Base-by-base conservation (phyloP, 2,797 vertebrate species). In the Acrocephalus scirpaceus region DNA sequence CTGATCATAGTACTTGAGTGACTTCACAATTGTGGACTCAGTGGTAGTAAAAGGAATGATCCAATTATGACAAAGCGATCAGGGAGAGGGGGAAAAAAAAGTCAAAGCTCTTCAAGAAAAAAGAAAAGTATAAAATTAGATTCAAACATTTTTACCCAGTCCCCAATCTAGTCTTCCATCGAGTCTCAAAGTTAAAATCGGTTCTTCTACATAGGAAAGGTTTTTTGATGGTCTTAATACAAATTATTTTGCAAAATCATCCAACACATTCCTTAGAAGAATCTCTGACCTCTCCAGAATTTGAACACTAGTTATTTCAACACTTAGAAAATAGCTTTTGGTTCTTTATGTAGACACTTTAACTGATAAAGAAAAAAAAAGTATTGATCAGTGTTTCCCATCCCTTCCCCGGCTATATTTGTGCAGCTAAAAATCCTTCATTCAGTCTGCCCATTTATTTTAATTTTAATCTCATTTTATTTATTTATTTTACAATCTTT, bases 351-450 rank as follows among this genome's bases (percentile, higher is more conserved):
- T 93, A 96, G 96, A 94, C 87, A 93, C 75, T 98, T 97, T 90
- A 98, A 97, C 94, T 94, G 97, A 97, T 80, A 96, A 95, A 97
- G 71, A 96, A 36, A 90, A 91, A 90, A 96, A 95, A 81, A 91
- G 89, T 96, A 89, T 86, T 97, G 97, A 97, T 98, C 96, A 95
- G 97, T 95, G 97, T 95, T 97, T 97, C 97, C 90, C 97, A 97
- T 97, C 97, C 98, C 97, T 97, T 97, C 88, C 98, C 97, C 95
- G 96, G 92, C 96, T 97, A 91, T 95, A 87, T 93, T 92, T 97
- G 97, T 97, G 97, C 97, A 96, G 96, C 97, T 98, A 98, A 97
- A 98, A 98, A 98, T 98, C 97, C 98, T 98, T 98, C 98, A 98
- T 98, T 98, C 96, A 83, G 93, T 93, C 96, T 97, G 97, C 91